Evolutionary conservation across 2,797 vertebrate species (phyloP), one percentile per base, ranked within the genome.

Genomic region (Brachymystax lenok): DNA sequence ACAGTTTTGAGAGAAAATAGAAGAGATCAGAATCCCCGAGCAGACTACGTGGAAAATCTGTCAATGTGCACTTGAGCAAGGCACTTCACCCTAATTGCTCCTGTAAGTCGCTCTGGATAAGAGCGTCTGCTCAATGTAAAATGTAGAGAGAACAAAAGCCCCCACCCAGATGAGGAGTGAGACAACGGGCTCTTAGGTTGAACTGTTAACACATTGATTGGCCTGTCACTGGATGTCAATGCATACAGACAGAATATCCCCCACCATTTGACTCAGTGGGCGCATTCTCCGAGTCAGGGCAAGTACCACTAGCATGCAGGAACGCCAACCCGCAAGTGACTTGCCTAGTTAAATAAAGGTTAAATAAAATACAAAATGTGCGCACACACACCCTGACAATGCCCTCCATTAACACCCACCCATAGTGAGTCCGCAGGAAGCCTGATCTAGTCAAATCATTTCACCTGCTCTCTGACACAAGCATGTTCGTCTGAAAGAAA

Each of bases 121-220:
- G 40, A 46, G 10, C 0, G 3, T 46, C 40, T 13, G 40, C 40
- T 46, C 10, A 46, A 46, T 46, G 40, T 46, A 13, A 13, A 46
- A 46, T 52, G 2, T 17, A n/a, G 10, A 46, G 2, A 19, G 51
- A 52, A 8, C 24, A 30, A 50, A 68, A 68, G 66, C 27, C 17
- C 17, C 51, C 14, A 6, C 51, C 27, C 16, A 24, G 70, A 19
- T 5, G 3, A 72, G 70, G 69, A 80, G 24, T 67, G 16, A 72
- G 82, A 79, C 74, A 78, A 19, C 13, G 4, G 52, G 5, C 14
- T 28, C 16, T 54, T 30, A 7, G 81, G 40, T 73, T 82, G 82
- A 81, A 88, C 80, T 84, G 78, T 80, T 86, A 63, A 82, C 71
- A 83, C 80, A 93, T 93, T 77, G 90, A 93, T 90, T 86, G 86